Evolutionary conservation across 2,113 vertebrate genomes (phyloP).

Genomic region (Astur gentilis): DNA sequence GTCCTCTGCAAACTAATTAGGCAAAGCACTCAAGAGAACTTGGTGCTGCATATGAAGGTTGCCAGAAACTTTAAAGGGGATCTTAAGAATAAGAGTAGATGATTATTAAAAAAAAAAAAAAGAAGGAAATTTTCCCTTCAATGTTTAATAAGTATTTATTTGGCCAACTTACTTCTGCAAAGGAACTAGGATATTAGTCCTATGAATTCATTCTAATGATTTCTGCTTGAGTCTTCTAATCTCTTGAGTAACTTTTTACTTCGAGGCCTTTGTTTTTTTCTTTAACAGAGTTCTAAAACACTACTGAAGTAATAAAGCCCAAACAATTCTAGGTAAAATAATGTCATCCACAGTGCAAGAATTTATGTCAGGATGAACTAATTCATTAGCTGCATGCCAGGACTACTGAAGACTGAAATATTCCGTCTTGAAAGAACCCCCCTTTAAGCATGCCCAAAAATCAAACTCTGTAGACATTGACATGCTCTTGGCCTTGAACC

Average conservation of each 20-base stretch:
- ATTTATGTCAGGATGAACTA: neutral
- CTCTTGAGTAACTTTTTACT: neutral
- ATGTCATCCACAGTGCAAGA: neutral
- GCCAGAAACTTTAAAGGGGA: conserved; percentile 41
- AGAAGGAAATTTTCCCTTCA: neutral
- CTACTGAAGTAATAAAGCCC: neutral
- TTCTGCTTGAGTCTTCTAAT: neutral
- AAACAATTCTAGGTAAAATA: neutral
- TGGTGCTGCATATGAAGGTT: conserved; percentile 22
- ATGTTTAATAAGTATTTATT: neutral
- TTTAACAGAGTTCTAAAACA: neutral
- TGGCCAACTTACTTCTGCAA: neutral
- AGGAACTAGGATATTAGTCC: neutral
- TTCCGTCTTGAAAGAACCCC: neutral
- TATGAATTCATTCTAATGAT: neutral
- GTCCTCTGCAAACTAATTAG: conserved; percentile 66
- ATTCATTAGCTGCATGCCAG: neutral
- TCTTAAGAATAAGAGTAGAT: conserved; percentile 21
- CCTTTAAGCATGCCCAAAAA: neutral
- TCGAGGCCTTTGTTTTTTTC: neutral
- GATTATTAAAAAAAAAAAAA: neutral
- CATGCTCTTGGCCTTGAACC: neutral
- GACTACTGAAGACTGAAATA: neutral
- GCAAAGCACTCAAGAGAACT: conserved; percentile 56
- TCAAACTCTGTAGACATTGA: neutral